These are phyloP conservation scores for Harpagifer antarcticus DNA, from an alignment of 2,797 vertebrate species.

Conservation along the genomic window DNA sequence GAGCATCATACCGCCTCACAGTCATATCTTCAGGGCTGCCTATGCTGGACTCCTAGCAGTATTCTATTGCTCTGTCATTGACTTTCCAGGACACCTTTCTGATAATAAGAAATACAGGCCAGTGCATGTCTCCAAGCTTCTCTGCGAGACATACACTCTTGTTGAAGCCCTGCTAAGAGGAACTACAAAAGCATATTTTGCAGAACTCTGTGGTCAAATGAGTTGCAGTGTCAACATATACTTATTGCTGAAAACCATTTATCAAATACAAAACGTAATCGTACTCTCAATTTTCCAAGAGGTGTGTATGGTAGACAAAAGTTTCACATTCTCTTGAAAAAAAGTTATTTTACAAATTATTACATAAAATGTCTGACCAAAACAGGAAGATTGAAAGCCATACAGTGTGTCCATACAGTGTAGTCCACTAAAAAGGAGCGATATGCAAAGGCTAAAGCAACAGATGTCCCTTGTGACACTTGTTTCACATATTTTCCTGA, in stretches of 20 bases:
- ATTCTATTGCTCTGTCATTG: slow-evolving; percentile 19
- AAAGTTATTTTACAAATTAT: too few relatives aligned
- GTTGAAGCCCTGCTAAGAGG: slow-evolving; percentile 2
- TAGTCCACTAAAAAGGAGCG: neutral
- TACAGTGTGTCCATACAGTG: neutral
- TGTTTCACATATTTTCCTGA: slow-evolving; percentile 10
- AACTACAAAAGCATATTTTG: slow-evolving; percentile 33
- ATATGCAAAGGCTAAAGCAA: slow-evolving; percentile 26
- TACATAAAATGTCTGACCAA: too few relatives aligned
- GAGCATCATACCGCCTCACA: neutral
- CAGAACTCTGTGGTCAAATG: slow-evolving; percentile 19
- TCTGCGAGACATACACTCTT: slow-evolving; percentile 18
- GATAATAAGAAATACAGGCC: slow-evolving; percentile 33
- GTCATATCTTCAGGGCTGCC: neutral
- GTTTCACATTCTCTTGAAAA: neutral
- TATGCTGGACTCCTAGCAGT: slow-evolving; percentile 33
- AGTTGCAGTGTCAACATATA: neutral
- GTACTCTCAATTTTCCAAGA: neutral
- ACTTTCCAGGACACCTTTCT: slow-evolving; percentile 30
- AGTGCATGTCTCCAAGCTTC: slow-evolving; percentile 36
- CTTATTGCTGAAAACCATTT: slow-evolving; percentile 3
- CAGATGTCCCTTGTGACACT: slow-evolving; percentile 5
- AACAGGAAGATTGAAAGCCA: neutral
- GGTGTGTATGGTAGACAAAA: neutral
- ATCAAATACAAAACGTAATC: neutral